Evolutionary conservation across 2,113 vertebrate genomes (phyloP).

Genomic region (Ptilonorhynchus violaceus): DNA sequence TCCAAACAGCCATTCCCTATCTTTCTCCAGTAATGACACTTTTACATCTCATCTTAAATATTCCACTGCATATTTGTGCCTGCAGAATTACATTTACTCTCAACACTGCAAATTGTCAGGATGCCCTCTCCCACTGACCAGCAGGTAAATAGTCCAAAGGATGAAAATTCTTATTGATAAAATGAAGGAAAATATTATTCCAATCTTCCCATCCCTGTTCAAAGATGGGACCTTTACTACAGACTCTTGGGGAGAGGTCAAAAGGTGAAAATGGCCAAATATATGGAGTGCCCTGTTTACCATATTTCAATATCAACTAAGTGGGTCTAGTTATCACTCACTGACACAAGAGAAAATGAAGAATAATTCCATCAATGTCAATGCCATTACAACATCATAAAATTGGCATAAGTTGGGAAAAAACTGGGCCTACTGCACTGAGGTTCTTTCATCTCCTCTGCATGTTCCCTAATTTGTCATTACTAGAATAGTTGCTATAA

Average conservation of each 20-base stretch:
- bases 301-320: neutral
- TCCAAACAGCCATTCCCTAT: neutral
- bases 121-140: neutral
- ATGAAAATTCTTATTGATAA: neutral
- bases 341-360: neutral
- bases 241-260: neutral
- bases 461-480: constrained; percentile 70
- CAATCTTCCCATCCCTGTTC: neutral
- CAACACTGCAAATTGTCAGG: neutral
- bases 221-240: neutral
- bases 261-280: neutral
- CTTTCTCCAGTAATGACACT: neutral
- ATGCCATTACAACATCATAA: constrained; percentile 17
- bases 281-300: neutral
- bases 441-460: constrained; percentile 67
- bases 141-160: neutral
- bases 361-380: constrained; percentile 43
- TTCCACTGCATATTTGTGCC: neutral
- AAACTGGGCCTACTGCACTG: constrained; percentile 10
- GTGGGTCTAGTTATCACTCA: neutral
- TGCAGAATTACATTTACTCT: neutral
- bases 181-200: neutral
- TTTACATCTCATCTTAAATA: neutral
- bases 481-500: constrained; percentile 69
- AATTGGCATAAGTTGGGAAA: constrained; percentile 23